Evolutionary conservation across 2,797 vertebrate genomes (phyloP).

Genomic region (Cottoperca gobio): DNA sequence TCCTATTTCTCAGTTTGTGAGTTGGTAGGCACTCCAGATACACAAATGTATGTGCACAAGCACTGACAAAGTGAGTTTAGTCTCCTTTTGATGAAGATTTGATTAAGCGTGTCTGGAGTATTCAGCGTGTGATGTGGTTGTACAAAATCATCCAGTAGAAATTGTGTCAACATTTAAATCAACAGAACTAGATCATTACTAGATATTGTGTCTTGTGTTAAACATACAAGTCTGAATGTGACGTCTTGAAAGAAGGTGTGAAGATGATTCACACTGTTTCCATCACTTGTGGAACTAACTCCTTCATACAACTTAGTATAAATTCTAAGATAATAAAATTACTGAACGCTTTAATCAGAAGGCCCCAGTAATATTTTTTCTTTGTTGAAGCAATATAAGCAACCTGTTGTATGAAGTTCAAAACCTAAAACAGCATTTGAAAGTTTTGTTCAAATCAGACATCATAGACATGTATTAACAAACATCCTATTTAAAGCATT

Average conservation of each 20-base stretch:
- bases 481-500: conserved; percentile 16
- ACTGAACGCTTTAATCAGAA: conserved; percentile 5
- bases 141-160: neutral
- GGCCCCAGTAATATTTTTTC: neutral
- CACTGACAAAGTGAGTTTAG: no score
- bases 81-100: neutral
- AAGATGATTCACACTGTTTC: neutral
- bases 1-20: no score
- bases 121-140: neutral
- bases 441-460: neutral
- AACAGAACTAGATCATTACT: neutral
- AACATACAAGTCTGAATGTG: neutral
- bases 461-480: neutral
- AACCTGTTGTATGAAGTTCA: neutral
- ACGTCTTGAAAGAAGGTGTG: neutral
- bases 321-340: neutral
- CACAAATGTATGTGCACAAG: no score
- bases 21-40: no score
- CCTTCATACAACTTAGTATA: neutral
- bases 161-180: neutral
- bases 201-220: neutral
- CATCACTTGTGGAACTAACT: neutral
- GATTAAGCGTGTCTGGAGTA: neutral
- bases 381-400: conserved; percentile 6
- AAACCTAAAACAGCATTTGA: neutral